Base-by-base conservation (phyloP, 2,113 vertebrate species). In the Ictidomys tridecemlineatus region DNA sequence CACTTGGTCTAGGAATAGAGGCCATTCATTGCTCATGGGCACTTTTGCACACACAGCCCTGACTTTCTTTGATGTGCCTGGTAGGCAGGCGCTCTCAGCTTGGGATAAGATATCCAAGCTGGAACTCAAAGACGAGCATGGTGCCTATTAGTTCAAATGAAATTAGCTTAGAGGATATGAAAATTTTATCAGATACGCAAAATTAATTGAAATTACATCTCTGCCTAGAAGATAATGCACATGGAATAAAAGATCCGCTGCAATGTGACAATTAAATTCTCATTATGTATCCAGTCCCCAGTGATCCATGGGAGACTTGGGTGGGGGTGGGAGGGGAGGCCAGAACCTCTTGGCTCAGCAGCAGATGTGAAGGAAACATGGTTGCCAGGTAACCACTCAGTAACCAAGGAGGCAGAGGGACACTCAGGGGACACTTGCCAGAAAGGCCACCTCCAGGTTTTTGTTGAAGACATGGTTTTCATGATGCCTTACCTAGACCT, bases 161-260 rank as follows among this genome's bases (percentile, higher is more conserved):
- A 98, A 98, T 98, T 98, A 98, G 97, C 97, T 96, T 95, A 96
- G 96, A 97, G 93, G 80, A 97, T 95, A 97, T 96, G 98, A 98
- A 98, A 97, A 89, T 96, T 97, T 98, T 98, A 99, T 98, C 98
- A 98, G 98, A 99, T 98, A 97, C 11, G 97, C 97, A 97, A 97
- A 98, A 98, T 97, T 98, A 98, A 98, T 98, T 98, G 97, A 97
- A 98, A 98, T 98, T 98, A 97, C 98, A 98, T 98, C 97, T 97
- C 97, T 98, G 95, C 97, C 98, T 98, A 98, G 97, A 97, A 98
- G 98, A 97, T 92, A 34, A 45, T 5, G 94, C 92, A 95, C 61
- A 95, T 72, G 84, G 97, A 96, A 98, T 98, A 92, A 97, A 95
- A 26, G 79, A 92, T 77, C 58, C 51, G 85, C 96, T 89, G 93